Percentiles rank a stretch among this genome's conserved stretches.
phyloP scores from a whole-genome alignment of 2,113 vertebrate species.

The Microtus ochrogaster region DNA sequence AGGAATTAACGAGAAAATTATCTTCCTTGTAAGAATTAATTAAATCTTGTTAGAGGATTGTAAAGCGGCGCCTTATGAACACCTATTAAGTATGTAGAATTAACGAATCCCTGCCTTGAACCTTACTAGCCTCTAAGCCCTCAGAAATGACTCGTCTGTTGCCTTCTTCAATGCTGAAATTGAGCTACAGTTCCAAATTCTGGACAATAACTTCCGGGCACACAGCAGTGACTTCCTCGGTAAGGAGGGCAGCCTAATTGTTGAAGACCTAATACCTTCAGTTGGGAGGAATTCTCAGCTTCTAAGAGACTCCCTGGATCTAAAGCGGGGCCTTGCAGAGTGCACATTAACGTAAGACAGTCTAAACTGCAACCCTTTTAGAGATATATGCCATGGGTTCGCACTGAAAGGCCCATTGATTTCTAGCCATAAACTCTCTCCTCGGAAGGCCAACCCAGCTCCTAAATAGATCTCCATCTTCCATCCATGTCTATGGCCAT shows the following conservation, averaged over 20 bases:
- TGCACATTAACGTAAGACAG: neutral
- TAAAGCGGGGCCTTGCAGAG: neutral
- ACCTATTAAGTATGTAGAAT: constrained; percentile 31
- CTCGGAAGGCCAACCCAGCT: neutral
- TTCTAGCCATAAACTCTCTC: rapidly evolving
- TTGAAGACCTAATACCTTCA: neutral
- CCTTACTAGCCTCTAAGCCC: neutral
- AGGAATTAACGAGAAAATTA: constrained; percentile 72
- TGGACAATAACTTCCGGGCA: neutral
- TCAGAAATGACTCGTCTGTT: constrained; percentile 33
- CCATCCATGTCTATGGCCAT: neutral
- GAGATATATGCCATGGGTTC: neutral
- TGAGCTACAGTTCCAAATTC: neutral
- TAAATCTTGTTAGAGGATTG: constrained; percentile 23
- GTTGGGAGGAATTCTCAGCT: constrained; percentile 24
- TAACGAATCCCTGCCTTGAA: neutral
- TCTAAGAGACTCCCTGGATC: constrained; percentile 8
- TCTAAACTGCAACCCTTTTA: neutral
- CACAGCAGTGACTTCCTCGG: neutral
- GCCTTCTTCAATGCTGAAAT: neutral
- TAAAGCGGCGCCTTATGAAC: constrained; percentile 1
- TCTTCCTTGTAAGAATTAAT: constrained; percentile 68
- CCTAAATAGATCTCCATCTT: neutral
- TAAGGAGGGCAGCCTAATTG: neutral
- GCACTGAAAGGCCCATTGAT: rapidly evolving